Evolutionary conservation across 2,113 vertebrate species (phyloP), one percentile per base, ranked within the genome.

Genomic region (Charadrius vociferus): DNA sequence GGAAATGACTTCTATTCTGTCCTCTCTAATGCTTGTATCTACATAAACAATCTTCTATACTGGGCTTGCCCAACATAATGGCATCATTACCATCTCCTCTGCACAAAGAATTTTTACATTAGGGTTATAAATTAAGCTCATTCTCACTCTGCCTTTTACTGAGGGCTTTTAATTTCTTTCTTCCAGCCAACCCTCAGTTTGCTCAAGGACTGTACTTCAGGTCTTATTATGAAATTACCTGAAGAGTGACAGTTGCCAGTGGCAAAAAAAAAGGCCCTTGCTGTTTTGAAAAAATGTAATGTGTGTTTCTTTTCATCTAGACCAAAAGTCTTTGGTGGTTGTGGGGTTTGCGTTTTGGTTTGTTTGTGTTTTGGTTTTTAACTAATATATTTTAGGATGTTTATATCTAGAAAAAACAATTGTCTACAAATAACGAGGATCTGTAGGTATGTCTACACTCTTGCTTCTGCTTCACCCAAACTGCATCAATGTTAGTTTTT

Each of bases 51-150:
- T 49, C 47, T 59, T 59, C 75, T 74, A 2, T 21, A 10, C 5
- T 78, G 63, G 90, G 65, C 61, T 84, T 90, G 43, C 85, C 71
- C 85, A 92, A 39, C n/a, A 8, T 72, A 95, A 95, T 74, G 75
- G 77, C 77, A 61, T 93, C 83, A 81, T 95, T 96, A 88, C 61
- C 41, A 36, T 84, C 68, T 81, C 72, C 83, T 93, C 56, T n/a
- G 19, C 68, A 94, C 63, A 81, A 78, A 92, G 62, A 49, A 74
- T 86, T 93, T 93, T 91, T 90, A 43, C 72, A 59, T 88, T 83
- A 86, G 50, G 14, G 59, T 93, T 71, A 52, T 91, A 96, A 95
- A 97, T 93, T 88, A 96, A 83, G n/a, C 63, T 97, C 22, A 52
- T 90, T 88, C 39, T 77, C 50, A 36, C 50, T 81, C 82, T 93